Percentiles rank a stretch among this genome's conserved stretches.
Conservation (phyloP, 2,113 vertebrate species). For the Calonectris borealis region DNA sequence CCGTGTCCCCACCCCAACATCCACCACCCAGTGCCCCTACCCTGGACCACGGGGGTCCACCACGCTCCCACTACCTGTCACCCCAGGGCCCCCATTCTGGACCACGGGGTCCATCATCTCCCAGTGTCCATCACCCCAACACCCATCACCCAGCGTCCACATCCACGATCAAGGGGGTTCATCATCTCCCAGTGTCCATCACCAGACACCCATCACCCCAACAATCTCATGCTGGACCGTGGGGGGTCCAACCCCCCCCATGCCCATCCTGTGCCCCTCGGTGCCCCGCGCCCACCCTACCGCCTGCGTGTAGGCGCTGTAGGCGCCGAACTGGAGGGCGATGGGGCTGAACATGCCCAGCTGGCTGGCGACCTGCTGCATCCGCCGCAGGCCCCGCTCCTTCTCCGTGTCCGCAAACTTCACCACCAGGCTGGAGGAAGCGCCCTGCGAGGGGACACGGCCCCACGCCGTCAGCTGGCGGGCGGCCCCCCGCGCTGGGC, state of each 20-base stretch:
- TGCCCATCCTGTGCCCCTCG: background rate
- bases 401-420: slow-evolving; percentile 97
- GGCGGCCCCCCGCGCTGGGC: background rate
- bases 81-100: background rate
- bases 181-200: background rate
- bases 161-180: background rate
- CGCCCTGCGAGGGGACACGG: slow-evolving; percentile 74
- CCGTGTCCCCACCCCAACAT: background rate
- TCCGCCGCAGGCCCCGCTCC: slow-evolving; percentile 88
- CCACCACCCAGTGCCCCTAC: background rate
- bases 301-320: slow-evolving; percentile 93
- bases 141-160: background rate
- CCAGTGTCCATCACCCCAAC: background rate
- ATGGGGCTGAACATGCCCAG: slow-evolving; percentile 95
- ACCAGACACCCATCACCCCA: background rate
- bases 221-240: rapidly evolving
- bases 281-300: slow-evolving; percentile 65
- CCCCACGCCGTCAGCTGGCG: rapidly evolving
- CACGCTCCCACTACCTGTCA: background rate
- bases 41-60: background rate
- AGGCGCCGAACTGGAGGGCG: slow-evolving; percentile 92
- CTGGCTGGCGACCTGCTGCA: slow-evolving; percentile 96
- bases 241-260: too few relatives aligned
- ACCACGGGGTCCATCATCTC: background rate
- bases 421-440: slow-evolving; percentile 95